Evolutionary conservation across 2,888 invertebrate species (phyloP), one percentile per base, ranked within the genome.

Genomic region (Drosophila anomalata): DNA sequence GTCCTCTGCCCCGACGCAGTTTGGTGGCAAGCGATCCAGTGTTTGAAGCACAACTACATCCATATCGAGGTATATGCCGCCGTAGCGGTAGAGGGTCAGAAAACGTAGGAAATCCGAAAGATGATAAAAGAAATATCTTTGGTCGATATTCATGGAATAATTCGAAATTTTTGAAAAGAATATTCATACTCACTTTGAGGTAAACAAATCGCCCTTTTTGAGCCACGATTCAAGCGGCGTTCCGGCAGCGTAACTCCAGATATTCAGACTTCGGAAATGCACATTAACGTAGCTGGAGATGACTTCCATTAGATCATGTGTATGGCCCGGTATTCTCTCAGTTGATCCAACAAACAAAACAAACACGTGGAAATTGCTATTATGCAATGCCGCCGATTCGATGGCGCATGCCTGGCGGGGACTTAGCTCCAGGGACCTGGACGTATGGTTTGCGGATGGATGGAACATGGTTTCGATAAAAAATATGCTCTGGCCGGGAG

Each of bases 41-140:
- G 79, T 88, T 74, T 93, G 95, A 22, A 93, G 93, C 2, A 96
- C 94, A 9, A 96, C 92, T 2, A 96, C 94, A 89, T 96, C 96
- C 73, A 95, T 91, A 81, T 96, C 96, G 58, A 96, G 90, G 87
- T 96, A 96, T 52, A 95, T 94, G 0, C 96, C 96, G 9, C 96
- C 95, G 90, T 93, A 96, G 87, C 95, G 95, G 93, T 94, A 96
- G 3, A 96, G 90, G 0, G 89, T 91, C 26, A 90, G 62, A 68
- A 86, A 90, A 4, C 91, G 89, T 36, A 90, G 73, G 61, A 90
- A 89, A 68, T 91, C 90, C 0, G 89, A 84, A 41, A 87, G 14
- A 20, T 42, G 2, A 3, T 55, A 44, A 4, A 20, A 20, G 14
- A 1, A 7, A 14, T 2, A 1, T 44, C 33, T 7, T 17, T 0